A percentile compares a stretch with the other conserved stretches of the same genome.
These are phyloP conservation scores for Platycercus adscitus DNA, from an alignment of 2,113 vertebrate species.

Conservation along the genomic window DNA sequence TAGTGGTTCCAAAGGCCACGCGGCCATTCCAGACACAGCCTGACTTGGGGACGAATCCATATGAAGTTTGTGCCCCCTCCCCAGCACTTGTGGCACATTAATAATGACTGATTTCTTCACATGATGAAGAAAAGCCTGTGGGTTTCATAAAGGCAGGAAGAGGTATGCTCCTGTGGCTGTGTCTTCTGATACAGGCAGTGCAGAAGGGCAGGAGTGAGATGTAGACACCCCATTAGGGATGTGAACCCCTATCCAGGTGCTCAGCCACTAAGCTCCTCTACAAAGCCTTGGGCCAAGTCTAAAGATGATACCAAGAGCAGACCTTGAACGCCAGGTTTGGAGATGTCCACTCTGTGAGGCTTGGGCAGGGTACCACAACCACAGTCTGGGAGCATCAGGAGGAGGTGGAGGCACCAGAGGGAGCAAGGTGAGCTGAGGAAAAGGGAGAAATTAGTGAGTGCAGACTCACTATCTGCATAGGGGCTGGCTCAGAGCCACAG, in stretches of 20 bases:
- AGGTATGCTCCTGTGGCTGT: neutral
- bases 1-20: neutral
- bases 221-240: neutral
- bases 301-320: accelerated
- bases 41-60: neutral
- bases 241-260: accelerated
- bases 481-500: neutral
- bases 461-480: accelerated
- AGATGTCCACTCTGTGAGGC: accelerated
- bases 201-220: neutral
- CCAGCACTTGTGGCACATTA: accelerated
- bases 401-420: neutral
- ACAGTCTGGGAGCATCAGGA: neutral
- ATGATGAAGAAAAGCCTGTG: neutral
- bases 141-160: neutral
- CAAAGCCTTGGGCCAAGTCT: neutral
- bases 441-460: neutral
- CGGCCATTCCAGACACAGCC: neutral
- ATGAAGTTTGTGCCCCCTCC: neutral
- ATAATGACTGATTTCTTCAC: accelerated
- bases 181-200: accelerated
- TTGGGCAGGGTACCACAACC: neutral
- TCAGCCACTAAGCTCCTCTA: accelerated
- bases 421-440: neutral
- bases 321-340: neutral